A percentile compares a stretch with the other conserved stretches of the same genome.
These are phyloP conservation scores for Cosmia trapezina DNA, from an alignment of 2,888 invertebrate species.

Conservation along the genomic window DNA sequence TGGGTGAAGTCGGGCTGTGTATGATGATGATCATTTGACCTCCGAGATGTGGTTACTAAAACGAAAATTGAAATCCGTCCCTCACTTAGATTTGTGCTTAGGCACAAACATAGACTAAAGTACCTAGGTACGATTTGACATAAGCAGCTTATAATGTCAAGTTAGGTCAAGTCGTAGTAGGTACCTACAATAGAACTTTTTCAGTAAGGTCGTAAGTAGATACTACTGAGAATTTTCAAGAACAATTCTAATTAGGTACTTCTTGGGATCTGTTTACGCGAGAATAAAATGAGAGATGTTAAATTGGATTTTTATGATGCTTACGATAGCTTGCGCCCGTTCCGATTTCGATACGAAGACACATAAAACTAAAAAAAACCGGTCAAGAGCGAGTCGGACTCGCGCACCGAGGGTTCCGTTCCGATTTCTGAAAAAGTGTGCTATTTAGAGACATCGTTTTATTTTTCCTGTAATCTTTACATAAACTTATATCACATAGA, in stretches of 20 bases:
- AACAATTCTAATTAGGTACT: slow-evolving; percentile 51
- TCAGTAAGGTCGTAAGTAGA: neutral
- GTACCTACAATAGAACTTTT: neutral
- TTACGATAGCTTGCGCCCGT: slow-evolving; percentile 17
- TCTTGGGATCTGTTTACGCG: slow-evolving; percentile 34
- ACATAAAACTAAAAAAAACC: neutral
- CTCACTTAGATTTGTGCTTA: neutral
- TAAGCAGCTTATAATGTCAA: neutral
- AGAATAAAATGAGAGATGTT: slow-evolving; percentile 39
- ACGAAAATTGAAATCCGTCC: neutral
- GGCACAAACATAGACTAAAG: neutral
- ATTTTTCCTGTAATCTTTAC: too few species aligned
- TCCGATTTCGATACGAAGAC: slow-evolving; percentile 21
- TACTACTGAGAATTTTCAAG: slow-evolving; percentile 13
- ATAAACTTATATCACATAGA: too few species aligned
- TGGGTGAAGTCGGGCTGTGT: too few species aligned
- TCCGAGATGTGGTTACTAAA: neutral
- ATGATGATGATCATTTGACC: too few species aligned
- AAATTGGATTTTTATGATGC: slow-evolving; percentile 49
- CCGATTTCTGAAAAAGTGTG: too few species aligned
- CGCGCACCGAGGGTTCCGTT: too few species aligned
- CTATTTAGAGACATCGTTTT: too few species aligned
- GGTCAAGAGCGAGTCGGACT: too few species aligned
- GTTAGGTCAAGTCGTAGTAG: too few species aligned
- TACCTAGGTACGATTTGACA: neutral